A percentile compares a stretch with the other conserved stretches of the same genome.
Conservation (phyloP, 2,888 invertebrate genomes). For the Parnassius glacialis region DNA sequence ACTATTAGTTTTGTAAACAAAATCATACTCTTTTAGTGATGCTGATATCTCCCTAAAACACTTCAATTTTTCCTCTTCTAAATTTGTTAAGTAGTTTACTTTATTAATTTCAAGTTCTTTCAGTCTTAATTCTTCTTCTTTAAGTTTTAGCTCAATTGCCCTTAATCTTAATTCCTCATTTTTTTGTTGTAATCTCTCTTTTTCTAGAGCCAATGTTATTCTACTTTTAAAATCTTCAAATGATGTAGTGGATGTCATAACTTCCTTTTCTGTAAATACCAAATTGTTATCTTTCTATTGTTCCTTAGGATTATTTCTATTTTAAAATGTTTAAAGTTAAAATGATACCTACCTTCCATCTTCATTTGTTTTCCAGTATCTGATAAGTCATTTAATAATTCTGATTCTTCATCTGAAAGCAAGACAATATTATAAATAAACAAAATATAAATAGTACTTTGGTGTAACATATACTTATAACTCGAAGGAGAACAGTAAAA, state of each 20-base stretch:
- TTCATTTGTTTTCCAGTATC: constrained; percentile 34
- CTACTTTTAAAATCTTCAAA: constrained; percentile 43
- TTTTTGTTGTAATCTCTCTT: constrained; percentile 44
- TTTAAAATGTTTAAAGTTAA: too few relatives aligned
- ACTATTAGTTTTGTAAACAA: too few relatives aligned
- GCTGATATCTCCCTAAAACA: constrained; percentile 48
- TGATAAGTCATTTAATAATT: constrained; percentile 33
- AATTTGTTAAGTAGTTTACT: constrained; percentile 47
- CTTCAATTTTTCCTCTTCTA: constrained; percentile 50
- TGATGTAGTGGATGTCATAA: constrained; percentile 24
- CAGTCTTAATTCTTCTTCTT: constrained; percentile 48
- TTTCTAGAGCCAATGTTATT: constrained; percentile 42
- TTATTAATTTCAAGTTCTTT: constrained; percentile 52
- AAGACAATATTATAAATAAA: not conserved
- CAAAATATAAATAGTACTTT: too few relatives aligned
- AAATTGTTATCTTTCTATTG: too few relatives aligned
- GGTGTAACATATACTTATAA: too few relatives aligned
- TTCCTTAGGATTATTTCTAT: too few relatives aligned
- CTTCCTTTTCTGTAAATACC: constrained; percentile 5
- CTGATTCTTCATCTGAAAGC: constrained; percentile 35
- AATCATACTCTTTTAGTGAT: constrained; percentile 43
- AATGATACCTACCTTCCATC: constrained; percentile 29
- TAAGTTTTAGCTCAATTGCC: constrained; percentile 47
- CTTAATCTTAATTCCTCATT: constrained; percentile 46
- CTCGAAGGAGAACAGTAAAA: too few relatives aligned